These are phyloP conservation scores for Danionella cerebrum DNA, from an alignment of 2,113 vertebrate genomes.

Conservation along the genomic window DNA sequence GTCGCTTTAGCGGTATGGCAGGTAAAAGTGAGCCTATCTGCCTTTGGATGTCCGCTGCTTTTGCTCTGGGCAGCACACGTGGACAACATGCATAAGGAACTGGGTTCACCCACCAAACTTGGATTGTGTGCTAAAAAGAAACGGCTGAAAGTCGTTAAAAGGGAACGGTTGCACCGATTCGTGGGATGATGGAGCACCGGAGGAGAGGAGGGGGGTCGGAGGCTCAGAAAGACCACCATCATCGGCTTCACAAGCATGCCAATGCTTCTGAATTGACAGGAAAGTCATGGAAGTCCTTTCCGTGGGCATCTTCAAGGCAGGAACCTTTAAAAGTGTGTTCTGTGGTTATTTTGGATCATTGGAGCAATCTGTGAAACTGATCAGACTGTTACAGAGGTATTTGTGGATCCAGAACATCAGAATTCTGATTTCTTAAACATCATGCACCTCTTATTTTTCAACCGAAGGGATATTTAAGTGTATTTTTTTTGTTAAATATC, in stretches of 20 bases:
- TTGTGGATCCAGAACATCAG: conserved; percentile 15
- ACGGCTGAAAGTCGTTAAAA: conserved; percentile 53
- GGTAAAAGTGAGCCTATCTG: conserved; percentile 19
- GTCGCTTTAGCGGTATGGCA: conserved; percentile 41
- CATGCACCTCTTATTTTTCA: conserved; percentile 23
- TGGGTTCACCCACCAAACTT: conserved; percentile 46
- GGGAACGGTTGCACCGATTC: conserved; percentile 45
- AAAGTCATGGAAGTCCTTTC: conserved; percentile 29
- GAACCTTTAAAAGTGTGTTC: conserved; percentile 26
- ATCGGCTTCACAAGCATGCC: conserved; percentile 42
- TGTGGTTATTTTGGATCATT: conserved; percentile 31
- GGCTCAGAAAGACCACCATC: conserved; percentile 32
- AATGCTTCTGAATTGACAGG: conserved; percentile 34
- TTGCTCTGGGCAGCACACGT: conserved; percentile 50
- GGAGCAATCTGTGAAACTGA: conserved; percentile 52
- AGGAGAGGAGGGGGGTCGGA: conserved; percentile 50
- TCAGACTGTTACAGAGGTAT: conserved; percentile 29
- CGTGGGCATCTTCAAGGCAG: conserved; percentile 41
- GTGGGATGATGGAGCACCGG: conserved; percentile 82
- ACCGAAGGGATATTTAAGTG: conserved; percentile 39
- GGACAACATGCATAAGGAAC: conserved; percentile 57
- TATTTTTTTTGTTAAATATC: background rate
- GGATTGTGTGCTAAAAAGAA: conserved; percentile 56
- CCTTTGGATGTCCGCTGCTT: conserved; percentile 38
- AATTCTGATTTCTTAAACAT: conserved; percentile 37